A percentile compares a stretch with the other conserved stretches of the same genome.
These are phyloP conservation scores for Campylomormyrus numenius DNA, from an alignment of 2,113 vertebrate species.

Conservation along the genomic window DNA sequence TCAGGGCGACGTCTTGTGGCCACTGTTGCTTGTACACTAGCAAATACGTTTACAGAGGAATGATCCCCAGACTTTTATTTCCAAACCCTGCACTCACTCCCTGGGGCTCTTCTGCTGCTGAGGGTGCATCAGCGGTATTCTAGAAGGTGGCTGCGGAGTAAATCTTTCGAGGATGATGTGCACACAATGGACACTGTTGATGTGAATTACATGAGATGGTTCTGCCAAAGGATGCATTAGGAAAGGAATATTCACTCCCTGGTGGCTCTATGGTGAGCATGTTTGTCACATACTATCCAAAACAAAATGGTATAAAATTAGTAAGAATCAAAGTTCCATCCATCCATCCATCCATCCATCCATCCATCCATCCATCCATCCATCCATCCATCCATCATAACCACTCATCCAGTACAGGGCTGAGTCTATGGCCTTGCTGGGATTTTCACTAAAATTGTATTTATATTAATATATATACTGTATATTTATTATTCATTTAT, in stretches of 20 bases:
- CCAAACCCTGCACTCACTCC: neutral
- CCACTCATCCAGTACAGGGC: neutral
- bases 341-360: neutral
- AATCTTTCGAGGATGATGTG: neutral
- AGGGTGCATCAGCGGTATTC: neutral
- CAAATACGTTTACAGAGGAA: neutral
- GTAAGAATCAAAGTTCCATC: neutral
- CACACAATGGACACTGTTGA: neutral
- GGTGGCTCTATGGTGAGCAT: neutral
- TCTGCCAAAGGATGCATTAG: neutral
- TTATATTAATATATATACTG: neutral
- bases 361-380: neutral
- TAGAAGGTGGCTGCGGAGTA: neutral
- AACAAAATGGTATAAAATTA: neutral
- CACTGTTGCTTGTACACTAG: neutral
- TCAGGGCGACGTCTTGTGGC: neutral
- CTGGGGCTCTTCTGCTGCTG: neutral
- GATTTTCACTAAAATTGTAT: neutral
- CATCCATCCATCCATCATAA: neutral
- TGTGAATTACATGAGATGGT: neutral
- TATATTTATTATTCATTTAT: neutral
- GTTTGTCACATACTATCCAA: neutral
- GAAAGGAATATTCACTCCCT: neutral
- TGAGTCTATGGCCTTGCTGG: neutral
- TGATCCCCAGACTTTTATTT: neutral